Conservation (phyloP, 2,113 vertebrate species). For the Acanthochromis polyacanthus region DNA sequence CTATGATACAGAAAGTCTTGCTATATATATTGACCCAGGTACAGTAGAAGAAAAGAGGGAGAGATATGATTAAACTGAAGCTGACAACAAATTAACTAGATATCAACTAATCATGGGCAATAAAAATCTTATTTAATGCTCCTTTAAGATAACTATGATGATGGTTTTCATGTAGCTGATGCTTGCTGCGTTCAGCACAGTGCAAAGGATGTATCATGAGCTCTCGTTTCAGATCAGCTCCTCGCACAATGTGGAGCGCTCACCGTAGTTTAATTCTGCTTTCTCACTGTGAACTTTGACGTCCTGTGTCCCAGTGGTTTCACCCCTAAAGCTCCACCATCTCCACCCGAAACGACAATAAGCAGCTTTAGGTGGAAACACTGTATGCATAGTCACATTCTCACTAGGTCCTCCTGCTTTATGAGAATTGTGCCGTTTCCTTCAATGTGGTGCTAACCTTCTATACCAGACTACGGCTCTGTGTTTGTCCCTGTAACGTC, state of each 20-base stretch:
- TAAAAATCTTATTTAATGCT: conserved; percentile 5
- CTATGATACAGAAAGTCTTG: no score
- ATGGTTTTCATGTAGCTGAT: conserved; percentile 36
- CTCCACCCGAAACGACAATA: conserved; percentile 7
- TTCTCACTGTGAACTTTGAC: conserved; percentile 63
- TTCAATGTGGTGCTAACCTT: conserved; percentile 70
- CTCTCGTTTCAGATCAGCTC: not conserved
- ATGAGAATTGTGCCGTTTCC: conserved; percentile 55
- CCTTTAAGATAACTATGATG: not conserved
- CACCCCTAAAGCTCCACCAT: conserved; percentile 13
- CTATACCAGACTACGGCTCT: conserved; percentile 34
- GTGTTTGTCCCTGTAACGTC: conserved; percentile 64
- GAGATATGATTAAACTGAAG: no score
- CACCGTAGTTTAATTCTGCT: conserved; percentile 42
- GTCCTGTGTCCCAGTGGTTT: conserved; percentile 36
- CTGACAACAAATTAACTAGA: not conserved
- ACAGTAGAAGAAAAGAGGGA: no score
- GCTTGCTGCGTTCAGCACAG: not conserved
- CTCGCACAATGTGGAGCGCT: not conserved
- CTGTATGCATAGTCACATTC: conserved; percentile 57
- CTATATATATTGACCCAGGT: no score
- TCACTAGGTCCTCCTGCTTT: conserved; percentile 42
- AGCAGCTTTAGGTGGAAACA: conserved; percentile 34
- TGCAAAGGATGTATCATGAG: not conserved
- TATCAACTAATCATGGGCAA: not conserved